Base-by-base conservation (phyloP, 2,888 invertebrate species). In the Drosophila birchii region DNA sequence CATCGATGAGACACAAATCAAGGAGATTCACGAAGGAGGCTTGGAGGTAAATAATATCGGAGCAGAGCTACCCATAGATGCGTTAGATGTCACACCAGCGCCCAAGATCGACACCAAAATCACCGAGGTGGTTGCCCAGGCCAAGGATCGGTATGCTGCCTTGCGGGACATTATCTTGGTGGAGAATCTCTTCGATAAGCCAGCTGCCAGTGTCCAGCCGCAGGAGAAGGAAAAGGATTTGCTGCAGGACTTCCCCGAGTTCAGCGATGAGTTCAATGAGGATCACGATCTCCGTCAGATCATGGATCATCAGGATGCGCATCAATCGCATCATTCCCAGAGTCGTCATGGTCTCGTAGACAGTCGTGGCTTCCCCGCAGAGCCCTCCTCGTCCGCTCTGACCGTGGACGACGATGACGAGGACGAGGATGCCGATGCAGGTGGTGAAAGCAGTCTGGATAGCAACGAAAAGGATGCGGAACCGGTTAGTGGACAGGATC, bases 81-180 rank as follows among this genome's bases (percentile, higher is more conserved):
- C 76, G 2, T 23, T 69, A 51, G 82, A 77, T 0, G 66, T 64
- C 0, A 36, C 47, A 18, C 84, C 89, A 29, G 81, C 91, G 3
- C 79, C 87, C 16, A 92, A 91, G 72, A 91, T 91, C 41, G 94
- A 95, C 69, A 94, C 94, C 16, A 93, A 93, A 78, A 93, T 93
- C 29, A 92, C 93, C 0, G 92, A 93, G 79, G 93, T 93, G 14
- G 91, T 93, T 23, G 93, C 93, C 1, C 93, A 93, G 60, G 93
- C 93, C n/a, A 94, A 94, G 77, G 97, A 97, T 92, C 95, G 95
- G 83, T 97, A 97, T 90, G 97, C 97, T 0, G 97, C 97, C 0
- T 92, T 97, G 56, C 93, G 97, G 1, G 97, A 97, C 88, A 95
- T 95, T 14, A 96, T 96, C 41, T 93, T 95, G 62, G 95, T 95